These are phyloP conservation scores for Ageneiosus marmoratus DNA, from an alignment of 2,113 vertebrate species.

Conservation along the genomic window DNA sequence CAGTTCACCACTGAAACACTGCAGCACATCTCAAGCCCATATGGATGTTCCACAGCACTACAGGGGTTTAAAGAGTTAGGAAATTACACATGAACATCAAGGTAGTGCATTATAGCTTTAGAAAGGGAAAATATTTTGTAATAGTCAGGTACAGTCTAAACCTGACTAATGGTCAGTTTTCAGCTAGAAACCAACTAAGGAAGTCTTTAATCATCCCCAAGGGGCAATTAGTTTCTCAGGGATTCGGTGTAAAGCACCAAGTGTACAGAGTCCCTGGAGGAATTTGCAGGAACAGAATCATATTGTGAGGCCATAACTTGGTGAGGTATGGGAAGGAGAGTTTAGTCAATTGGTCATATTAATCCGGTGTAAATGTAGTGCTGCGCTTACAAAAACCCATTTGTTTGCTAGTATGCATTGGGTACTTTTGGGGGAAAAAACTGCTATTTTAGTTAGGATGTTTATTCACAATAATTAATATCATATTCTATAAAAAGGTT, in stretches of 20 bases:
- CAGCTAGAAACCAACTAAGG: no score
- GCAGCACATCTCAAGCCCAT: background rate
- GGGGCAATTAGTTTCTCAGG: no score
- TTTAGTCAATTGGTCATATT: background rate
- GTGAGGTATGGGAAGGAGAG: background rate
- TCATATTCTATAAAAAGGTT: no score
- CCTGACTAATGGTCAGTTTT: background rate
- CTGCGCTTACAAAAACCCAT: background rate
- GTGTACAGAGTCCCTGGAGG: no score
- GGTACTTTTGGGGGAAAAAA: no score
- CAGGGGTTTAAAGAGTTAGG: background rate
- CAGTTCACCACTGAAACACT: background rate
- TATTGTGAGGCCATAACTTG: background rate
- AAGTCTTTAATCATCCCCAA: no score
- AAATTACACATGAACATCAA: background rate
- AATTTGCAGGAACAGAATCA: background rate
- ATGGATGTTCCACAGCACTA: background rate
- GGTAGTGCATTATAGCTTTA: background rate
- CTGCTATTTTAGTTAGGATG: background rate
- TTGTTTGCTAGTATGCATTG: no score
- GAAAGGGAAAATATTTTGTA: background rate
- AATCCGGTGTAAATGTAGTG: background rate
- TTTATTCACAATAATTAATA: no score
- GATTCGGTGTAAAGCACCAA: no score
- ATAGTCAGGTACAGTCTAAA: background rate